These are phyloP conservation scores for Nyctibius grandis DNA, from an alignment of 2,797 vertebrate species.

Conservation along the genomic window DNA sequence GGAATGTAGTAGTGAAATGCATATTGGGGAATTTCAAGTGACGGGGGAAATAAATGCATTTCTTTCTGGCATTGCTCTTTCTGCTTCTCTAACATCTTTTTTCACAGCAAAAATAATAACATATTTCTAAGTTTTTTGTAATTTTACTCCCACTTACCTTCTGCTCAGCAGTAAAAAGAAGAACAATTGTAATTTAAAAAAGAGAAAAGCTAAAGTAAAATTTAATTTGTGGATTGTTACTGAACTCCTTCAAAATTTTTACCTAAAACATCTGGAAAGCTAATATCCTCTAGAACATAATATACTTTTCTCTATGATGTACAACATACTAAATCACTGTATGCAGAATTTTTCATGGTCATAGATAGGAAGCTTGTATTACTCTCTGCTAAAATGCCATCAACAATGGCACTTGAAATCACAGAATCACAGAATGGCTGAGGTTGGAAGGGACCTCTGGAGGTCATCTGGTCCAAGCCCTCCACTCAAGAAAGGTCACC, in stretches of 20 bases:
- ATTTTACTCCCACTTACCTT: constrained; percentile 56
- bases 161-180: constrained; percentile 34
- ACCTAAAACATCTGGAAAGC: neutral
- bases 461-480: too few species aligned
- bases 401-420: neutral
- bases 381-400: neutral
- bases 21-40: neutral
- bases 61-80: neutral
- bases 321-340: neutral
- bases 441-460: too few species aligned
- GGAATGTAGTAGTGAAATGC: neutral
- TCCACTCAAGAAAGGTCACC: too few species aligned
- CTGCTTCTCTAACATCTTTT: neutral
- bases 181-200: constrained; percentile 9
- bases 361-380: neutral
- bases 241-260: neutral
- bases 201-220: neutral
- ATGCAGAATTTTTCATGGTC: neutral
- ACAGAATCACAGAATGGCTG: too few species aligned
- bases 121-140: neutral
- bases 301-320: neutral
- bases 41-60: neutral
- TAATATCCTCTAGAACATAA: neutral
- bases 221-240: neutral
- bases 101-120: neutral